phyloP scores from a whole-genome alignment of 1,140 invertebrate genomes.

The Bombus confusus region DNA sequence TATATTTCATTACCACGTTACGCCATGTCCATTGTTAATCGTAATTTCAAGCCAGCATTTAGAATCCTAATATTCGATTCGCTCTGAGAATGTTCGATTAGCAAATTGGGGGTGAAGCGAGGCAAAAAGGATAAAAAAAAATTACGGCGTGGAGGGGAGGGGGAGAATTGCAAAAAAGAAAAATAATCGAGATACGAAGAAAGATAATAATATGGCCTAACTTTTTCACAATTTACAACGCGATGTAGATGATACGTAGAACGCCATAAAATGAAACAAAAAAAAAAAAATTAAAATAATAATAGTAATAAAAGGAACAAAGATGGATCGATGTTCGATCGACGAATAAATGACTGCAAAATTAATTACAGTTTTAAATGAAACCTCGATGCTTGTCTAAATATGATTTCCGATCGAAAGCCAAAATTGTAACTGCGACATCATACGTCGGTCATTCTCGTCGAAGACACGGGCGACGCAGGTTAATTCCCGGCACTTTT shows the following conservation, averaged over 20 bases:
- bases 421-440: slow-evolving; percentile 54
- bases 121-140: not conserved
- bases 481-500: slow-evolving; percentile 75
- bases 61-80: not conserved
- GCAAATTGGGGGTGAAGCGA: not conserved
- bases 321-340: slow-evolving; percentile 56
- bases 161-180: too few species aligned
- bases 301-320: not conserved
- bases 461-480: slow-evolving; percentile 51
- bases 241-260: slow-evolving; percentile 24
- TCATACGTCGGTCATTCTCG: slow-evolving; percentile 37
- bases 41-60: slow-evolving; percentile 13
- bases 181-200: not conserved
- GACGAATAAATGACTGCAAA: slow-evolving; percentile 45
- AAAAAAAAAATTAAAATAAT: not conserved
- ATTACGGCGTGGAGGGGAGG: not conserved
- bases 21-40: slow-evolving; percentile 21
- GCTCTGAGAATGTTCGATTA: not conserved
- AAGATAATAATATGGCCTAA: slow-evolving; percentile 59
- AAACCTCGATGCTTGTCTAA: slow-evolving; percentile 60
- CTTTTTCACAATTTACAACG: slow-evolving; percentile 48
- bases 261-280: not conserved
- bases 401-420: slow-evolving; percentile 53
- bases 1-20: not conserved
- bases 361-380: slow-evolving; percentile 32